Base-by-base conservation (phyloP, 2,113 vertebrate genomes). In the Vombatus ursinus region DNA sequence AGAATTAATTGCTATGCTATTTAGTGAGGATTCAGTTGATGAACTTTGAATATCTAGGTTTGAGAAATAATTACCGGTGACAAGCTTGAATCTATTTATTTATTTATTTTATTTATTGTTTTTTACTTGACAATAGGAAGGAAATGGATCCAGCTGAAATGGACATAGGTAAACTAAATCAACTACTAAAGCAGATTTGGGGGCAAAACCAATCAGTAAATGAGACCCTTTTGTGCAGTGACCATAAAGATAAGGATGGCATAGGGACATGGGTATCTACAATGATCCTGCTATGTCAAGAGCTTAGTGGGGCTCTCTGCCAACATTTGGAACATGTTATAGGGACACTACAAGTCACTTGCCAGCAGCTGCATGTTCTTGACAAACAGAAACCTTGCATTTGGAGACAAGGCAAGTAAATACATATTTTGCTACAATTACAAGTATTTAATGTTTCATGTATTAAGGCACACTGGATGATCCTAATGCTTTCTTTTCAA, bases 391-490 rank as follows among this genome's bases (percentile, higher is more conserved):
- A 97, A 49, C 94, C 97, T 14, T 8, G 96, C 23, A 47, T 61
- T 47, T 95, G 97, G 97, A 98, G 31, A 95, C 92, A 98, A 98
- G 98, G 98, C 95, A 98, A 98, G 98, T 98, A 92, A 90, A 54
- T 92, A 49, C 47, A 94, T 92, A 8, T 22, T 44, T 44, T 84
- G n/a, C 37, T 84, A n/a, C 19, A 84, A 84, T 84, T 84, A 2
- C 23, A 44, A 84, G 22, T n/a, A 68, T 68, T 68, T 37, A 44
- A 22, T 84, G n/a, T 22, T 84, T 84, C 68, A n/a, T n/a, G 44
- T 22, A 2, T 44, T n/a, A 84, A 22, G 19, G 14, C 19, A 44
- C n/a, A 84, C 16, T 8, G n/a, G 6, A 1, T 44, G n/a, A 44
- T 23, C 0, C 68, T 84, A 44, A 84, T 44, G 68, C n/a, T 84